Evolutionary conservation across 2,797 vertebrate species (phyloP).

Genomic region (Gymnopithys bicolor): DNA sequence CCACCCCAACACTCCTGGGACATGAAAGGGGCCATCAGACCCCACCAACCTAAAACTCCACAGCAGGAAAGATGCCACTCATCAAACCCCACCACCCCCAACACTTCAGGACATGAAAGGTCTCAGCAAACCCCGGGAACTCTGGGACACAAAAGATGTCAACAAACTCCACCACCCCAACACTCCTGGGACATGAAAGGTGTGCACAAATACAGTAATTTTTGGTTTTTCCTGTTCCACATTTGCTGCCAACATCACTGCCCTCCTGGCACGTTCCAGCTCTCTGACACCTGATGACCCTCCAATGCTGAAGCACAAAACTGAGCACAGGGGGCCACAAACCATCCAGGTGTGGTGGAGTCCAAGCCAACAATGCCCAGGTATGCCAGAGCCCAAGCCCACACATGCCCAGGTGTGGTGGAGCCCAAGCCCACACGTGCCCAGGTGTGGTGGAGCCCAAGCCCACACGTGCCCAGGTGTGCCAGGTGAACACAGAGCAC

Average conservation of each 20-base stretch:
- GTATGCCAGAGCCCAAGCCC: too few relatives aligned
- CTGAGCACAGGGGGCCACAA: background rate
- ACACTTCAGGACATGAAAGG: background rate
- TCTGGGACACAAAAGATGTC: rapidly evolving
- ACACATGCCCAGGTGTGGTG: too few relatives aligned
- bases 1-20: background rate
- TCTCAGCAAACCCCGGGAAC: background rate
- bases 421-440: too few relatives aligned
- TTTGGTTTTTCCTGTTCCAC: rapidly evolving
- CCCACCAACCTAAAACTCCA: too few relatives aligned
- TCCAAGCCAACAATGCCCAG: too few relatives aligned
- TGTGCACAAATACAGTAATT: background rate
- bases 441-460: too few relatives aligned
- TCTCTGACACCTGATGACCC: rapidly evolving
- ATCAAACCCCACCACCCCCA: background rate
- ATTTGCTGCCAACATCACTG: background rate
- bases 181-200: background rate
- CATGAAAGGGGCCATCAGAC: background rate
- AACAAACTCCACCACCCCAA: background rate
- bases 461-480: too few relatives aligned
- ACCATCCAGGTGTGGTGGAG: too few relatives aligned
- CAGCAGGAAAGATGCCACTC: too few relatives aligned
- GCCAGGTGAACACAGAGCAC: too few relatives aligned
- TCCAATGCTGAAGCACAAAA: rapidly evolving
- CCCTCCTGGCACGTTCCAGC: rapidly evolving